Percentiles rank a stretch among this genome's conserved stretches.
Evolutionary conservation across 2,797 vertebrate genomes (phyloP).

Genomic region (Syndactyla subalaris): DNA sequence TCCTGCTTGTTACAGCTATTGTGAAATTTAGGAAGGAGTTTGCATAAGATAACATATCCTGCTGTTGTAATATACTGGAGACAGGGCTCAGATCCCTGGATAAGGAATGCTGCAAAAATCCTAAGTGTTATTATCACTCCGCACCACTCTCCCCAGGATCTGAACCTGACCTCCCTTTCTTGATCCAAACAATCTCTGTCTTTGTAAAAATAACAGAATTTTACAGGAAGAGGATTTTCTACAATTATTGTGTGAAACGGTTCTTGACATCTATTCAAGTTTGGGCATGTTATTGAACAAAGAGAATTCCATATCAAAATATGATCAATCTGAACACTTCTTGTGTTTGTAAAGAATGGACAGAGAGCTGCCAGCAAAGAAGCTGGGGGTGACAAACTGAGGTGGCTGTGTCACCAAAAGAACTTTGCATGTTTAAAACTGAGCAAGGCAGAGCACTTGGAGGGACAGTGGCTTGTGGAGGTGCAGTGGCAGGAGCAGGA

Average conservation of each 20-base stretch:
- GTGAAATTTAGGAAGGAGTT: slow-evolving; percentile 72
- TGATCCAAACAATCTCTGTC: background rate
- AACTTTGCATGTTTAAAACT: background rate
- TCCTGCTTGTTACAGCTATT: slow-evolving; percentile 60
- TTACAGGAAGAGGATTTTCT: slow-evolving; percentile 17
- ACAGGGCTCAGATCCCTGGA: slow-evolving; percentile 52
- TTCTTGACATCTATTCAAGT: background rate
- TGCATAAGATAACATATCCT: slow-evolving; percentile 67
- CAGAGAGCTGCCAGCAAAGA: background rate
- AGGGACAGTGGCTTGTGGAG: background rate
- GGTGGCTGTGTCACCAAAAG: background rate
- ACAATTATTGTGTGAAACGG: background rate
- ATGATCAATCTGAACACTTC: background rate
- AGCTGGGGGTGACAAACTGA: background rate
- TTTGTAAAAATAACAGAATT: slow-evolving; percentile 24
- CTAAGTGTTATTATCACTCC: slow-evolving; percentile 5
- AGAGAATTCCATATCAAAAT: background rate
- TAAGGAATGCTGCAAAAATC: slow-evolving; percentile 43
- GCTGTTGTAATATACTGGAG: slow-evolving; percentile 62
- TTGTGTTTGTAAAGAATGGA: background rate
- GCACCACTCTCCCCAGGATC: slow-evolving; percentile 35
- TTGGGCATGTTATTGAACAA: background rate
- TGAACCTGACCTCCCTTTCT: slow-evolving; percentile 63
- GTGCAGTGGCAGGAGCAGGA: background rate
- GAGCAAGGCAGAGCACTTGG: background rate